Base-by-base conservation (phyloP, 2,888 invertebrate genomes). In the Keiferia lycopersicella region DNA sequence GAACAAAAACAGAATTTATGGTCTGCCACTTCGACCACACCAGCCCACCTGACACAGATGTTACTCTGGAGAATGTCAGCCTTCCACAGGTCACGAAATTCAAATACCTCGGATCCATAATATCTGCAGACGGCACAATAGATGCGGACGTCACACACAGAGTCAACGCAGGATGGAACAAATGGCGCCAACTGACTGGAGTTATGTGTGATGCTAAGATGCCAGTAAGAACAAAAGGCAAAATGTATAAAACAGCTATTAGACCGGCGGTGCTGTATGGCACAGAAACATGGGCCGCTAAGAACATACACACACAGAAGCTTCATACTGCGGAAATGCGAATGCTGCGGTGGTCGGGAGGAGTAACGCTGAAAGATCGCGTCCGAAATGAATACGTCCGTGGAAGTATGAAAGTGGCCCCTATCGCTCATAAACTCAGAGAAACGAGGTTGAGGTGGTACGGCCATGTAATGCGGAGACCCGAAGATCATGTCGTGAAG, bases 351-450 rank as follows among this genome's bases (percentile, higher is more conserved):
- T 53, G 34, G 62, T 39, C 56, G 14, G 41, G 34, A 22, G 56
- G 62, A 7, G 62, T 53, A 6, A 62, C 62, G 6, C 39, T 14
- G 30, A 12, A 18, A 6, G 39, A 56, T 41, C 51, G 51, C 22
- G 62, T 56, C 20, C 56, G 62, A 2, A 62, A 62, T 16, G 50
- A 61, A n/a, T 26, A 61, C 41, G 30, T 61, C 3, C 12, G 57
- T 2, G 57, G 57, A 1, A 57, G 57, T 38, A 34, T 57, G 10
- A 57, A 57, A 16, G 57, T 57, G 10, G 41, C 26, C 12, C 60
- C 60, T 1, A 60, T 60, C 30, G 14, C 41, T 1, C 20, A 60
- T 16, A 60, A 60, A 20, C 16, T 60, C 18, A 41, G 41, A 7
- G 60, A 60, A 20, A 18, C 7, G 20, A n/a, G 57, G 14, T 34